Base-by-base conservation (phyloP, 2,797 vertebrate species). In the Sebastes diploproa region DNA sequence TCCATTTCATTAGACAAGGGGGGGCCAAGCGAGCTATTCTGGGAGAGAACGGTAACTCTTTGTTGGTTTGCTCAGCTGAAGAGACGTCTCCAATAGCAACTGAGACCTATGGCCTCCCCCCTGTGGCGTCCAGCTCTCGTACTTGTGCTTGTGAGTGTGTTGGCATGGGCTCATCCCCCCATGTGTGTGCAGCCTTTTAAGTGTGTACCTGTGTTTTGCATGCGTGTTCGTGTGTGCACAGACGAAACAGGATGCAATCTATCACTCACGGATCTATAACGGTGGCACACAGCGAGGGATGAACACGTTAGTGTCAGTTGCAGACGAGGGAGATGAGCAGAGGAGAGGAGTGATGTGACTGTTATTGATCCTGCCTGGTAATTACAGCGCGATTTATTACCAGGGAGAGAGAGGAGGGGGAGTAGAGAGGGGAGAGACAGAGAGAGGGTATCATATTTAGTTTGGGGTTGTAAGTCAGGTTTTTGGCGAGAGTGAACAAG, bases 401-500 rank as follows among this genome's bases (percentile, higher is more conserved):
- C 76, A 84, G 89, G 71, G 86, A 82, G 86, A 75, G 52, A 11
- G 38, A 46, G 55, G 59, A 23, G 29, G 13, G 62, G 34, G n/a
- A 4, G 3, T 59, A 25, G 64, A 9, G 52, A 59, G 72, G 67
- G 59, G 59, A 7, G 75, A 66, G 54, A 66, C 63, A 81, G 81
- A 81, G 67, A 73, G 86, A 86, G 89, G 89, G 91, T 93, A 95
- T 96, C 94, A 93, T 93, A 93, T 96, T 96, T 94, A 95, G 95
- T 96, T 95, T 96, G 93, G 94, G 93, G 94, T 94, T 94, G 94
- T 96, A 95, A 95, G 94, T 95, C 93, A 92, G 90, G 91, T 94
- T 95, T 95, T 93, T 88, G 89, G 90, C 84, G 84, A 91, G 91
- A 91, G 82, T 72, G 94, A 93, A 95, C 96, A 96, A 96, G 95